A percentile compares a stretch with the other conserved stretches of the same genome.
phyloP scores from a whole-genome alignment of 1,140 invertebrate genomes.

The Tetramorium simillimum region DNA sequence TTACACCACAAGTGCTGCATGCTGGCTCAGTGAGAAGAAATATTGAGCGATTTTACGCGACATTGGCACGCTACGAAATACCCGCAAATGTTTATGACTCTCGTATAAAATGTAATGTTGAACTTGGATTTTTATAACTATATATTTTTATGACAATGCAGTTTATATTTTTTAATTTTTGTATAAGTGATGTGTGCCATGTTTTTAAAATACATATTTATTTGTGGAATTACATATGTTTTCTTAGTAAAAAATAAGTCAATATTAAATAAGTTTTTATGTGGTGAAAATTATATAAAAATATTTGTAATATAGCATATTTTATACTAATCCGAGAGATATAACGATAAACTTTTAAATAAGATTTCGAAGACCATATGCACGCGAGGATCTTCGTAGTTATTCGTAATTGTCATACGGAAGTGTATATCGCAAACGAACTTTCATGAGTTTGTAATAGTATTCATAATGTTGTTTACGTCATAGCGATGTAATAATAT shows the following conservation, averaged over 20 bases:
- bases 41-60: slow-evolving; percentile 29
- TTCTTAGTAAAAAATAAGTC: neutral
- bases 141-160: too few relatives aligned
- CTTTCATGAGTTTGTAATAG: neutral
- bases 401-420: neutral
- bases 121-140: slow-evolving; percentile 10
- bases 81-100: neutral
- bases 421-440: neutral
- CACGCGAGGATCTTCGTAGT: neutral
- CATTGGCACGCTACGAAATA: neutral
- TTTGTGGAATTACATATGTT: neutral
- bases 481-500: neutral
- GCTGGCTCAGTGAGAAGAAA: neutral
- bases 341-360: neutral
- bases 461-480: neutral
- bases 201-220: neutral
- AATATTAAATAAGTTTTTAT: neutral
- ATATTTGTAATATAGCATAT: neutral
- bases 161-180: neutral
- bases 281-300: neutral
- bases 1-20: neutral
- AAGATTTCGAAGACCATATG: neutral
- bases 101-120: neutral
- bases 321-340: neutral
- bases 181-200: neutral